phyloP scores from a whole-genome alignment of 2,113 vertebrate genomes.

The Siphamia tubifer region DNA sequence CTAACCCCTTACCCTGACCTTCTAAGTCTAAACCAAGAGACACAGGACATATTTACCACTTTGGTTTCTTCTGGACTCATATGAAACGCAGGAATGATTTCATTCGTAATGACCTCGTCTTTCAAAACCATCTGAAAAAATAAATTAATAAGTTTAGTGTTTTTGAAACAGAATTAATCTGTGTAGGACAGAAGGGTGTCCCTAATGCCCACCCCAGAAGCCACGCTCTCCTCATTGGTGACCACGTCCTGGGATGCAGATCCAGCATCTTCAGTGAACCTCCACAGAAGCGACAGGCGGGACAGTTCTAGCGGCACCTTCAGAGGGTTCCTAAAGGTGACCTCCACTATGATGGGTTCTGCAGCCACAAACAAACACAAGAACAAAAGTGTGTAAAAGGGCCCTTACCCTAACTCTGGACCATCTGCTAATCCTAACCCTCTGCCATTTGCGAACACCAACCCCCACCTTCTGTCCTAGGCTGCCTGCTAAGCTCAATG shows the following conservation, averaged over 20 bases:
- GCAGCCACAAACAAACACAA: background rate
- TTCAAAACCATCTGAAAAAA: constrained; percentile 71
- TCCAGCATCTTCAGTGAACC: constrained; percentile 85
- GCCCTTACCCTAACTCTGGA: too few relatives aligned
- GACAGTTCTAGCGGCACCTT: constrained; percentile 91
- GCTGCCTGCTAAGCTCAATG: too few relatives aligned
- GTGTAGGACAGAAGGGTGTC: too few relatives aligned
- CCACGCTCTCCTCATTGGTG: constrained; percentile 77
- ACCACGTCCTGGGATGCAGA: constrained; percentile 71
- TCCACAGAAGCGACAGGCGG: constrained; percentile 92
- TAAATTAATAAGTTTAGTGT: background rate
- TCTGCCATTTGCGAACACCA: too few relatives aligned
- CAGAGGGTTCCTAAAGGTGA: constrained; percentile 92
- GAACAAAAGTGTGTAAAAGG: too few relatives aligned
- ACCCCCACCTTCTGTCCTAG: too few relatives aligned
- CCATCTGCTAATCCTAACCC: too few relatives aligned
- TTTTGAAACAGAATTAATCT: background rate
- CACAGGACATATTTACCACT: constrained; percentile 81
- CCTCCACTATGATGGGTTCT: constrained; percentile 96
- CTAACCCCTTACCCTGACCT: too few relatives aligned
- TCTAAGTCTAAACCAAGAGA: too few relatives aligned
- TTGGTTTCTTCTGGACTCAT: constrained; percentile 92
- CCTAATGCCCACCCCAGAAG: constrained; percentile 34
- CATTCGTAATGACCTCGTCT: constrained; percentile 84
- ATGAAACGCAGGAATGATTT: constrained; percentile 90